A percentile compares a stretch with the other conserved stretches of the same genome.
Conservation (phyloP, 2,797 vertebrate genomes). For the Spinus olivaceus region DNA sequence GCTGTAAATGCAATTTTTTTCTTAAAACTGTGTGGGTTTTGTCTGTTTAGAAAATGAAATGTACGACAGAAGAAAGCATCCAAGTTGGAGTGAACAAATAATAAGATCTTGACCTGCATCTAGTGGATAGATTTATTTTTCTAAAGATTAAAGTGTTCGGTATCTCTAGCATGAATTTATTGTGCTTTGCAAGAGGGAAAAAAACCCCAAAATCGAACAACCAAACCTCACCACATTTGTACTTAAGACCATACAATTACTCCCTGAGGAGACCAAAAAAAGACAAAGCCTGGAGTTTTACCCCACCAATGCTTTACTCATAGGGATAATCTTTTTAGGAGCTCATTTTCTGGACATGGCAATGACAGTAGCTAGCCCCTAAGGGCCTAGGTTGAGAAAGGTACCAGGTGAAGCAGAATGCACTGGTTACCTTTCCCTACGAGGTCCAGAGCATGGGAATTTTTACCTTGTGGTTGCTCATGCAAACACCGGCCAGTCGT, state of each 20-base stretch:
- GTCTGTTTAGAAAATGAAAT: background rate
- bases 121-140: background rate
- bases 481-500: background rate
- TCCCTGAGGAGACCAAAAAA: background rate
- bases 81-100: background rate
- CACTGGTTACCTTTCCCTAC: background rate
- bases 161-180: background rate
- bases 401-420: background rate
- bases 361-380: background rate
- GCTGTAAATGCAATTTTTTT: background rate
- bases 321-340: background rate
- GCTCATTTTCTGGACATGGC: background rate
- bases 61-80: background rate
- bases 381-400: background rate
- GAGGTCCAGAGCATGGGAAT: background rate
- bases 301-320: background rate
- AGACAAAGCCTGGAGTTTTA: background rate
- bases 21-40: background rate
- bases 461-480: background rate
- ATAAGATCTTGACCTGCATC: background rate
- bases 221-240: background rate
- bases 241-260: background rate
- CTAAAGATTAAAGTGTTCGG: background rate
- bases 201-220: background rate
- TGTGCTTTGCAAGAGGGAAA: background rate